These are phyloP conservation scores for Apaloderma vittatum DNA, from an alignment of 2,113 vertebrate species.

Conservation along the genomic window DNA sequence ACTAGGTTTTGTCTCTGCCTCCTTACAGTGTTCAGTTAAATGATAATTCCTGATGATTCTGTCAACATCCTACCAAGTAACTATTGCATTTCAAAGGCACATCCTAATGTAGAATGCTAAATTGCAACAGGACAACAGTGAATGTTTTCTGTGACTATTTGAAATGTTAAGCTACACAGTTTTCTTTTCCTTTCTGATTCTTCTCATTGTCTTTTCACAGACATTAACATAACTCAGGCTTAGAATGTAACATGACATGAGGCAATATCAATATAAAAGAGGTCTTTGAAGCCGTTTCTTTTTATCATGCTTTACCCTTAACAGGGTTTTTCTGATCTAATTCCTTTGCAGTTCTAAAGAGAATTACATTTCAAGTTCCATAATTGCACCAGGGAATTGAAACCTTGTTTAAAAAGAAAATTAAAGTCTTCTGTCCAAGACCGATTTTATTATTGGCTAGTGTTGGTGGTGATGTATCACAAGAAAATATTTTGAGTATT, in stretches of 20 bases:
- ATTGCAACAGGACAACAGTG: not conserved
- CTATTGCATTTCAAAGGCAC: constrained; percentile 30
- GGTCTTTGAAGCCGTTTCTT: constrained; percentile 71
- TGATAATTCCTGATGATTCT: not conserved
- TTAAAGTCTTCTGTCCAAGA: constrained; percentile 33
- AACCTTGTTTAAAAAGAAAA: constrained; percentile 13
- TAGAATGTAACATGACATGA: constrained; percentile 65
- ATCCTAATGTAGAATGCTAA: not conserved
- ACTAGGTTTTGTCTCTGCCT: not conserved
- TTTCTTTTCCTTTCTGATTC: constrained; percentile 27
- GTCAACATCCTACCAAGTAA: not conserved
- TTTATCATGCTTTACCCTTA: constrained; percentile 70
- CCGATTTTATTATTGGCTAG: constrained; percentile 56
- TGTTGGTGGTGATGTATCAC: not conserved
- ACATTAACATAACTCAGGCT: not conserved
- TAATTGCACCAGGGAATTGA: constrained; percentile 74
- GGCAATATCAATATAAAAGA: constrained; percentile 64
- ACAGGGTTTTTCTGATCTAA: constrained; percentile 71
- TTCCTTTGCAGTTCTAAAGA: constrained; percentile 70
- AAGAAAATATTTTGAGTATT: constrained; percentile 32
- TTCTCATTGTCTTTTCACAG: constrained; percentile 61
- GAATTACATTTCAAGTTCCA: constrained; percentile 72
- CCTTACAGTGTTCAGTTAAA: not conserved
- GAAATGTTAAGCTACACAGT: constrained; percentile 33
- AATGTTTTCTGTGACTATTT: not conserved